phyloP scores from a whole-genome alignment of 2,113 vertebrate genomes.

The Opisthocomus hoazin region DNA sequence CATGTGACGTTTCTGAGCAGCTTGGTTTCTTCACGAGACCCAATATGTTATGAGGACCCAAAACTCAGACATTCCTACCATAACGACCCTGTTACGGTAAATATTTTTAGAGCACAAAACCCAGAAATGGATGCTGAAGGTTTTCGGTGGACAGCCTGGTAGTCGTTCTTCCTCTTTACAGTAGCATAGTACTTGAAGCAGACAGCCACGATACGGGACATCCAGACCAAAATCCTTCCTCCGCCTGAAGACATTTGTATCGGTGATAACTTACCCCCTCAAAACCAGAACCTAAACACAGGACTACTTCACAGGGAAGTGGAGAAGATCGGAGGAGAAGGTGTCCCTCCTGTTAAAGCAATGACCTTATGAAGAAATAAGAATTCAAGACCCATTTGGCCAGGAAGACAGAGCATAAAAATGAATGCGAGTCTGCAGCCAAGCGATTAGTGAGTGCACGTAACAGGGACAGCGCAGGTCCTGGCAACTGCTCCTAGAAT shows the following conservation, averaged over 20 bases:
- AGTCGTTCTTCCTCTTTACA: neutral
- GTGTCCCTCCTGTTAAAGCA: neutral
- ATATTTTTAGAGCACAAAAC: neutral
- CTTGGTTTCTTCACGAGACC: neutral
- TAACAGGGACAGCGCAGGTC: neutral
- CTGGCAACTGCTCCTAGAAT: neutral
- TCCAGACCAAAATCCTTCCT: neutral
- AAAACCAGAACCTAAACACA: neutral
- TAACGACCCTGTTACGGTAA: neutral
- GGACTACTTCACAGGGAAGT: neutral
- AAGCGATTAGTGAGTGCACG: neutral
- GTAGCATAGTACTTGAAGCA: neutral
- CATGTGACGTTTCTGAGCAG: neutral
- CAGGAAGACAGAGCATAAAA: neutral
- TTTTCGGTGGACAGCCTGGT: neutral
- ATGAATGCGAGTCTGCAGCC: neutral
- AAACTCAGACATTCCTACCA: neutral
- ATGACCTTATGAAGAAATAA: neutral
- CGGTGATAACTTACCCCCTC: neutral
- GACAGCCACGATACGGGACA: neutral
- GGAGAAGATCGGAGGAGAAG: neutral
- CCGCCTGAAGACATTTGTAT: neutral
- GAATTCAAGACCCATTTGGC: neutral
- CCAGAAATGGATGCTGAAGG: neutral
- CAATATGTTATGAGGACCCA: neutral